These are phyloP conservation scores for Aratinga solstitialis DNA, from an alignment of 2,797 vertebrate species.

Conservation along the genomic window DNA sequence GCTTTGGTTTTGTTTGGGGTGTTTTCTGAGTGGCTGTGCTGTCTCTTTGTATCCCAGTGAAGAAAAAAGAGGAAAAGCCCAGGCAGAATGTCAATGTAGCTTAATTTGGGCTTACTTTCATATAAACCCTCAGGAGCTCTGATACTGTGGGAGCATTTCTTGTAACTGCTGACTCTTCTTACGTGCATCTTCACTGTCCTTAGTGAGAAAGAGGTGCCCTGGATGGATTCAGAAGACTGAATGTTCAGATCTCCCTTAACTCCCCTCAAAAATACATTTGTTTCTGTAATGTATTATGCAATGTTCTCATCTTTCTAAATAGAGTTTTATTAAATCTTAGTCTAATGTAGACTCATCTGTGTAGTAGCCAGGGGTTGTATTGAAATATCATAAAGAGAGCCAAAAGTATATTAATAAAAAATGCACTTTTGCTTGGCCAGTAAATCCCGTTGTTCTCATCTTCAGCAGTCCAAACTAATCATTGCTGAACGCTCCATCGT, in stretches of 20 bases:
- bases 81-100: not conserved
- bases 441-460: not conserved
- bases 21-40: slow-evolving; percentile 2
- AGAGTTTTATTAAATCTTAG: slow-evolving; percentile 53
- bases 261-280: slow-evolving; percentile 5
- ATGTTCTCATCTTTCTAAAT: slow-evolving; percentile 42
- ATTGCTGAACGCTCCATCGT: not conserved
- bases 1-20: not conserved
- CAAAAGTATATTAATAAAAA: slow-evolving; percentile 62
- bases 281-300: slow-evolving; percentile 39
- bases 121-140: not conserved
- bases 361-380: slow-evolving; percentile 52
- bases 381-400: slow-evolving; percentile 25
- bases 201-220: not conserved
- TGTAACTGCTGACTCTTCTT: not conserved
- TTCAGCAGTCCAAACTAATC: not conserved
- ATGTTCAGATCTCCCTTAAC: not conserved
- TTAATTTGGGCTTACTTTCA: not conserved
- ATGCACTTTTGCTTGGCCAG: slow-evolving; percentile 24
- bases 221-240: not conserved
- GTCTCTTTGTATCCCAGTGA: not conserved
- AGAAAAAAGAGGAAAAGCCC: not conserved
- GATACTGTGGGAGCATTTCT: not conserved
- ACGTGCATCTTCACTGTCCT: not conserved
- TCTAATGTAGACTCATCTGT: slow-evolving; percentile 1